Evolutionary conservation across 2,113 vertebrate species (phyloP), one percentile per base, ranked within the genome.

Genomic region (Setophaga kirtlandii): DNA sequence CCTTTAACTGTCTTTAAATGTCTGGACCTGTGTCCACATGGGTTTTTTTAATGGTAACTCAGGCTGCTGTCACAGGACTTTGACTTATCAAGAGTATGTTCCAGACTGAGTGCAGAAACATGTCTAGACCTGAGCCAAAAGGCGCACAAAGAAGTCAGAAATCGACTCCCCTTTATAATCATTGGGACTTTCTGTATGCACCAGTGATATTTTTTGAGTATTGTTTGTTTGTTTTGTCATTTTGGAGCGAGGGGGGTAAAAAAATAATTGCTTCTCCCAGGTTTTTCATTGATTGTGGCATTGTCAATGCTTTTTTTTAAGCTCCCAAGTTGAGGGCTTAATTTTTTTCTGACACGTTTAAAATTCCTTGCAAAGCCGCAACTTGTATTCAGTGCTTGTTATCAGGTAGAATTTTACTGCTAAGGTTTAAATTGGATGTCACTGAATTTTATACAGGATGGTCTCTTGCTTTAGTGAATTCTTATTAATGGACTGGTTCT

Each of bases 401-500:
- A 74, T n/a, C 53, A 52, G 39, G 65, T 59, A 50, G 56, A 74
- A 65, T 73, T 90, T 90, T 71, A 60, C 55, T 71, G 53, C 65
- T 68, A 52, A 44, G 9, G 9, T 77, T 53, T 86, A 62, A 73
- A 80, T 87, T 80, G 52, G 19, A 53, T 64, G 35, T 65, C 53
- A 46, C 33, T 78, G 55, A 27, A 74, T 87, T 80, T 90, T 71
- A 42, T 65, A 65, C 31, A 82, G 37, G 12, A 53, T 74, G 10
- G 22, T 74, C 69, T 84, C 73, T 74, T 79, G 15, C 46, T 80
- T 56, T 91, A 70, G 22, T 60, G 31, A 19, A 76, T 88, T 84
- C 68, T 50, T 91, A 62, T n/a, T 91, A 92, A 78, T 65, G 47
- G 55, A 79, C 68, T 77, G 12, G 30, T 84, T 97, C 62, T 93